Conservation (phyloP, 2,797 vertebrate species). For the Jordanella pulchra region DNA sequence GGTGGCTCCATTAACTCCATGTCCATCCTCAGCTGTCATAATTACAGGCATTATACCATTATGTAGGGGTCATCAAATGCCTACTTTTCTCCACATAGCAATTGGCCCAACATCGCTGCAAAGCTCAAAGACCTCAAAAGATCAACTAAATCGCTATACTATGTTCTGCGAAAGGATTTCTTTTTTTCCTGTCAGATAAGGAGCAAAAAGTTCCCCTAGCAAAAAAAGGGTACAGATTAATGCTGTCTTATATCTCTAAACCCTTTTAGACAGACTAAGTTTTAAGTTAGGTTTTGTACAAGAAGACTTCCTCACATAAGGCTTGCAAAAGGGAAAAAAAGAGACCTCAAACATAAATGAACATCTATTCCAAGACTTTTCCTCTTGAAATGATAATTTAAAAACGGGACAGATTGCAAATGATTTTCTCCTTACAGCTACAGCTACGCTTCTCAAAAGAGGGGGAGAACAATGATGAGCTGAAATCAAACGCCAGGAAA, state of each 20-base stretch:
- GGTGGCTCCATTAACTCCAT: slow-evolving; percentile 48
- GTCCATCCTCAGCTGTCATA: slow-evolving; percentile 60
- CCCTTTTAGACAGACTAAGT: slow-evolving; percentile 28
- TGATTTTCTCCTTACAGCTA: slow-evolving; percentile 31
- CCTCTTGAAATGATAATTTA: slow-evolving; percentile 42
- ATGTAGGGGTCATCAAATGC: slow-evolving; percentile 59
- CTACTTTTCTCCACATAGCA: slow-evolving; percentile 47
- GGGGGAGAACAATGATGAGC: slow-evolving; percentile 27
- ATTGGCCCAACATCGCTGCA: slow-evolving; percentile 39
- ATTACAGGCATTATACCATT: slow-evolving; percentile 63
- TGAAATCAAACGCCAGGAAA: slow-evolving; percentile 18
- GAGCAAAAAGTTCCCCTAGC: slow-evolving; percentile 11
- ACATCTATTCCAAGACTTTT: slow-evolving; percentile 21
- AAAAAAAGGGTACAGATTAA: slow-evolving; percentile 36
- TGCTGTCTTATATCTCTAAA: slow-evolving; percentile 11
- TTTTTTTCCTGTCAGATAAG: slow-evolving; percentile 33
- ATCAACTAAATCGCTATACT: slow-evolving; percentile 47
- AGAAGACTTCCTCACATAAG: slow-evolving; percentile 5
- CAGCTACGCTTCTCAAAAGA: slow-evolving; percentile 15
- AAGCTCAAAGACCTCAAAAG: slow-evolving; percentile 38
- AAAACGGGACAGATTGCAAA: slow-evolving; percentile 51
- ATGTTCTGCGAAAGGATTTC: slow-evolving; percentile 28
- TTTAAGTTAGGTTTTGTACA: slow-evolving; percentile 24
- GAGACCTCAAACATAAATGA: slow-evolving; percentile 45
- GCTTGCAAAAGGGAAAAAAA: not conserved